phyloP scores from a whole-genome alignment of 2,888 invertebrate species.

The Tribolium freemani region DNA sequence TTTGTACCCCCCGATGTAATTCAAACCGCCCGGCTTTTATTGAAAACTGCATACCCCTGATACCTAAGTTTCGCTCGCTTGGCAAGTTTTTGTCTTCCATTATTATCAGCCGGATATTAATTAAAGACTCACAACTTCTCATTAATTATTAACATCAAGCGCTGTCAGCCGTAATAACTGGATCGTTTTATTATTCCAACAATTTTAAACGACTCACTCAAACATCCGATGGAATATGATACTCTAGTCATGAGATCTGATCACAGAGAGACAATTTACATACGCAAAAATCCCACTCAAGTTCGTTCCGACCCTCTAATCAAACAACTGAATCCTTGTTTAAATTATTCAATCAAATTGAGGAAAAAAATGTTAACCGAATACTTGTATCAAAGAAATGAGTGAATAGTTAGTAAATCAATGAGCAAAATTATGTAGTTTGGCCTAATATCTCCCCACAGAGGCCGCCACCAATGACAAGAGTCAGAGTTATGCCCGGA shows the following conservation, averaged over 20 bases:
- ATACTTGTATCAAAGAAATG: no score
- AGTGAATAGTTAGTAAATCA: no score
- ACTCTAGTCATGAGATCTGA: background rate
- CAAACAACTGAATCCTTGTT: no score
- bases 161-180: constrained; percentile 16
- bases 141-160: constrained; percentile 29
- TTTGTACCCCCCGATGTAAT: background rate
- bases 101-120: constrained; percentile 34
- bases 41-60: constrained; percentile 15
- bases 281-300: background rate
- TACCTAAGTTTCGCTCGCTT: constrained; percentile 14
- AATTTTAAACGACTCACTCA: constrained; percentile 1
- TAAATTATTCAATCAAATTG: no score
- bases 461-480: constrained; percentile 29
- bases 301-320: background rate
- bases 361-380: no score
- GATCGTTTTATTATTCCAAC: constrained; percentile 9
- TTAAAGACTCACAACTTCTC: constrained; percentile 27
- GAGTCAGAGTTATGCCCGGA: constrained; percentile 33
- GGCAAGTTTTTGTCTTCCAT: constrained; percentile 30
- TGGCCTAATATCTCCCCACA: background rate
- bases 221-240: background rate
- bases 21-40: constrained; percentile 2
- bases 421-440: no score
- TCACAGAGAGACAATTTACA: background rate